Conservation (phyloP, 2,888 invertebrate genomes). For the Thera britannica region DNA sequence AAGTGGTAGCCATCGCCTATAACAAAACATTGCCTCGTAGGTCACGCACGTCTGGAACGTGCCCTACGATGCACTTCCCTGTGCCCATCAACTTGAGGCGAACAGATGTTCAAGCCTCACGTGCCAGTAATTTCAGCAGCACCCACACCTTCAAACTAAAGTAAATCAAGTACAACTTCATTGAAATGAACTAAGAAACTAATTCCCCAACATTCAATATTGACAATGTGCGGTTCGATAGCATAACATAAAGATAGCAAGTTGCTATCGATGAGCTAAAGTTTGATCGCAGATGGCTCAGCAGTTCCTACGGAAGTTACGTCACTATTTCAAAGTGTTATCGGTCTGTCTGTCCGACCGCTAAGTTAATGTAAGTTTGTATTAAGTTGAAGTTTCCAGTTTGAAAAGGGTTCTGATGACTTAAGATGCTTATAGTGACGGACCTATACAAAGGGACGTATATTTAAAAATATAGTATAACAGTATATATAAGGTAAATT, state of each 20-base stretch:
- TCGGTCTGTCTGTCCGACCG: conserved; percentile 22
- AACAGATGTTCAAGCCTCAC: too few relatives aligned
- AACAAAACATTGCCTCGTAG: too few relatives aligned
- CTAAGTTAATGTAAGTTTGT: conserved; percentile 22
- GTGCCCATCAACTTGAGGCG: too few relatives aligned
- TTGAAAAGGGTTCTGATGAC: conserved; percentile 14
- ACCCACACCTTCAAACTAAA: too few relatives aligned
- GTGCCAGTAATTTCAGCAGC: too few relatives aligned
- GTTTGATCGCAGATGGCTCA: conserved; percentile 17
- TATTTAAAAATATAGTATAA: background rate
- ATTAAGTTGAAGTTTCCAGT: conserved; percentile 11
- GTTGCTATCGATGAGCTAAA: conserved; percentile 21
- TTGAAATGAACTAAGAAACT: background rate
- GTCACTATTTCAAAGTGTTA: conserved; percentile 26
- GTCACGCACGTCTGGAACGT: too few relatives aligned
- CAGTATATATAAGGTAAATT: too few relatives aligned
- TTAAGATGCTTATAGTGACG: background rate
- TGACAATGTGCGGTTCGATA: conserved; percentile 6
- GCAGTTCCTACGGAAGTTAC: conserved; percentile 14
- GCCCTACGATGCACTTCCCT: too few relatives aligned
- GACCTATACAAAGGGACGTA: background rate
- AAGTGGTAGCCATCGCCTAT: too few relatives aligned
- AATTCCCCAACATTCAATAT: conserved; percentile 14
- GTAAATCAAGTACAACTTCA: background rate
- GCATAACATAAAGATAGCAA: conserved; percentile 26